A percentile compares a stretch with the other conserved stretches of the same genome.
phyloP scores from a whole-genome alignment of 2,797 vertebrate species.

The Enteromius anoplus region DNA sequence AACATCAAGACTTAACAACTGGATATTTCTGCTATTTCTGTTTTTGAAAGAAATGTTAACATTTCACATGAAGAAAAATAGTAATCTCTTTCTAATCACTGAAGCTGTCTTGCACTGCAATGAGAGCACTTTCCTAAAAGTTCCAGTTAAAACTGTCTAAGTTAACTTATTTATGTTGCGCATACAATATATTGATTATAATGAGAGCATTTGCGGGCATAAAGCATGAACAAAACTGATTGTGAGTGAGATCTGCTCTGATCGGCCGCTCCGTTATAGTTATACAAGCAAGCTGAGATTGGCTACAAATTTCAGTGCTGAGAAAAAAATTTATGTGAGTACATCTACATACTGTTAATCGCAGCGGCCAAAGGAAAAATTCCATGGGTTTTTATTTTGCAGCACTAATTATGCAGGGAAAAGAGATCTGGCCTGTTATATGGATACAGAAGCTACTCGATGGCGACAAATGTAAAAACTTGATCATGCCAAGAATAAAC shows the following conservation, averaged over 20 bases:
- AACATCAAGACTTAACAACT: background rate
- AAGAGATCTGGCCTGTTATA: background rate
- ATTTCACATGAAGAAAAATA: background rate
- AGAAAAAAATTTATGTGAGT: background rate
- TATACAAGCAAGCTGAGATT: background rate
- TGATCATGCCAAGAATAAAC: background rate
- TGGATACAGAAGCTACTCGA: background rate
- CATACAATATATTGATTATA: background rate
- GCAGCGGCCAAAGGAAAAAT: background rate
- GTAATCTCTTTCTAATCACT: background rate
- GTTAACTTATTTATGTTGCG: background rate
- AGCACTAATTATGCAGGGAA: background rate
- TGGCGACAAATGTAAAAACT: background rate
- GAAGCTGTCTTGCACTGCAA: background rate
- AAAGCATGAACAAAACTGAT: background rate
- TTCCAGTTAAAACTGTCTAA: background rate
- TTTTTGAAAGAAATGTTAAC: background rate
- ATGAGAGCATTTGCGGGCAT: background rate
- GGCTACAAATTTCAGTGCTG: background rate
- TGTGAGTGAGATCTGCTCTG: background rate
- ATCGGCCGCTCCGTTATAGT: background rate
- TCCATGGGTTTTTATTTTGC: background rate
- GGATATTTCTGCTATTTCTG: background rate
- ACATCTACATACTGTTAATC: background rate
- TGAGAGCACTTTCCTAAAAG: background rate